Evolutionary conservation across 2,113 vertebrate species (phyloP).

Genomic region (Redunca redunca): DNA sequence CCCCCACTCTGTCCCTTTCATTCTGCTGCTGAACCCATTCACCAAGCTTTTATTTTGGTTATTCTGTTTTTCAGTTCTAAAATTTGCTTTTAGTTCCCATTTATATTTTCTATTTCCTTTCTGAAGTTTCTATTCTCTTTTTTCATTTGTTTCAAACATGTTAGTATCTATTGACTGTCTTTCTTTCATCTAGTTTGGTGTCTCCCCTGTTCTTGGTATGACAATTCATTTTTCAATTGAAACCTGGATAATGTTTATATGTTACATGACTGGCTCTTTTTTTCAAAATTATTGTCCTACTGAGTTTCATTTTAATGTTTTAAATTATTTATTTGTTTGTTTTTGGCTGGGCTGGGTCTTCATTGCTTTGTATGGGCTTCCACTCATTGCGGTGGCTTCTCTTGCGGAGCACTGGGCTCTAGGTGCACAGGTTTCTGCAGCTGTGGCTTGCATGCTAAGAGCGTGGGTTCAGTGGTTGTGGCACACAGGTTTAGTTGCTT

Average conservation of each 20-base stretch:
- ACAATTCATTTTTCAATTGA: background rate
- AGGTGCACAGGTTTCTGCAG: background rate
- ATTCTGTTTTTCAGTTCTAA: background rate
- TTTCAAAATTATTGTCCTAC: background rate
- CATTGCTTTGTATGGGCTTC: background rate
- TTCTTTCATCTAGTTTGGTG: background rate
- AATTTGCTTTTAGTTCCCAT: background rate
- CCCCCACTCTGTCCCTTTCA: background rate
- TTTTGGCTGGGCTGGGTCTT: background rate
- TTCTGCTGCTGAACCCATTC: background rate
- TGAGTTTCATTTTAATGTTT: background rate
- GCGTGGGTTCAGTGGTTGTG: background rate
- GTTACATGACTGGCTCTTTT: background rate
- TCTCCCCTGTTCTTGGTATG: background rate
- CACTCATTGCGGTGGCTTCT: background rate
- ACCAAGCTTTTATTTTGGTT: background rate
- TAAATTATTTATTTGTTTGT: background rate
- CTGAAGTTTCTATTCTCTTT: background rate
- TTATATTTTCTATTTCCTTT: background rate
- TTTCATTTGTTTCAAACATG: background rate
- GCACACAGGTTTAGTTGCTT: background rate
- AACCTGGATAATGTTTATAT: background rate
- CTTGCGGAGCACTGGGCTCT: background rate
- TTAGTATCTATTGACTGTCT: background rate
- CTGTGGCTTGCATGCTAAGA: background rate